These are phyloP conservation scores for Tenthredo livida DNA, from an alignment of 2,888 invertebrate genomes.

Conservation along the genomic window DNA sequence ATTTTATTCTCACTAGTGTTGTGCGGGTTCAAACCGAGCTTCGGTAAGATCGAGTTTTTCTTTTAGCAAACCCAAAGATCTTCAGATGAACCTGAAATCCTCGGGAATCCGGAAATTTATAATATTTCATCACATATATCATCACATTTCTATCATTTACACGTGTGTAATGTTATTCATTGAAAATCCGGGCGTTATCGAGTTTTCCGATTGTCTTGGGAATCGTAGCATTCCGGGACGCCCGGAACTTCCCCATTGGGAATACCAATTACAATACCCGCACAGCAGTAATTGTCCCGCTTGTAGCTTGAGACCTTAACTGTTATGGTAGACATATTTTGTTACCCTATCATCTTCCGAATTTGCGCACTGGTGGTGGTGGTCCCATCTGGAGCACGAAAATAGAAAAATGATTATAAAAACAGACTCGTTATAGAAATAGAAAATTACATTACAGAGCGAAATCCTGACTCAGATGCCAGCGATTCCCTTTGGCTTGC, in stretches of 20 bases:
- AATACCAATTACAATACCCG: no score
- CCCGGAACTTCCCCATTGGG: neutral
- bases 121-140: neutral
- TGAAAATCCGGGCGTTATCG: neutral
- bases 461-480: constrained; percentile 58
- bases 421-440: constrained; percentile 50
- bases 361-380: constrained; percentile 32
- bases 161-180: neutral
- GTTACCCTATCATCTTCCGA: neutral
- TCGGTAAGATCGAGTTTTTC: neutral
- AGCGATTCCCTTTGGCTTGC: constrained; percentile 58
- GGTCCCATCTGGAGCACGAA: constrained; percentile 6
- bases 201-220: neutral
- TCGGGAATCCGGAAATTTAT: no score
- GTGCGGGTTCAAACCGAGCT: no score
- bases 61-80: neutral
- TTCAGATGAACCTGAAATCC: no score
- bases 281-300: no score
- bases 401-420: neutral
- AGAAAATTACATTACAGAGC: constrained; percentile 59
- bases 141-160: neutral
- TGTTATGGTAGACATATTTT: neutral
- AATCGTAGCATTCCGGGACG: neutral
- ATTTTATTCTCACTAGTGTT: neutral
- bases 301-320: neutral